phyloP scores from a whole-genome alignment of 2,113 vertebrate species.

The Aphelocoma coerulescens region DNA sequence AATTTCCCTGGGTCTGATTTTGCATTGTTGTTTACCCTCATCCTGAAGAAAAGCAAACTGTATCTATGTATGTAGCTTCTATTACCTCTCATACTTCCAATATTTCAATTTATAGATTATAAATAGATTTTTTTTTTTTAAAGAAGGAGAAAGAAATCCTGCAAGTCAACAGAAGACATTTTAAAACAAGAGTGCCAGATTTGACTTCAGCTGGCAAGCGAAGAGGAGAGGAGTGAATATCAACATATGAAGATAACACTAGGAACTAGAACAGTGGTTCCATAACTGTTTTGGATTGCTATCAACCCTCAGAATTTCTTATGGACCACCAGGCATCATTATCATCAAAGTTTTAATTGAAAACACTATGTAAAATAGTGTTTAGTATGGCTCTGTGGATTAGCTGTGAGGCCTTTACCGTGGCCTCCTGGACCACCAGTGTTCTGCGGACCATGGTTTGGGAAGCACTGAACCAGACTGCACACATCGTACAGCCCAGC shows the following conservation, averaged over 20 bases:
- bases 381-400: constrained; percentile 18
- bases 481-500: neutral
- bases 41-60: neutral
- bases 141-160: neutral
- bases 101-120: neutral
- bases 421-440: constrained; percentile 56
- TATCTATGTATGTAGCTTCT: neutral
- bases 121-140: neutral
- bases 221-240: neutral
- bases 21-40: neutral
- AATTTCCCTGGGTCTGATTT: neutral
- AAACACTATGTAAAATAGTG: constrained; percentile 52
- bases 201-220: neutral
- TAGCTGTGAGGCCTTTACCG: neutral
- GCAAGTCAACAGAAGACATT: neutral
- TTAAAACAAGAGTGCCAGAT: neutral
- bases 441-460: neutral
- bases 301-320: constrained; percentile 45
- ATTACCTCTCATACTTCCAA: neutral
- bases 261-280: neutral
- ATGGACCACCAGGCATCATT: constrained; percentile 19
- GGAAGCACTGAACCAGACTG: constrained; percentile 19
- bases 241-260: rapidly evolving
- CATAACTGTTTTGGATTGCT: constrained; percentile 19
- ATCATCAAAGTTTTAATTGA: constrained; percentile 53